phyloP scores from a whole-genome alignment of 2,797 vertebrate genomes.

The Dendrocincla tyrannina region DNA sequence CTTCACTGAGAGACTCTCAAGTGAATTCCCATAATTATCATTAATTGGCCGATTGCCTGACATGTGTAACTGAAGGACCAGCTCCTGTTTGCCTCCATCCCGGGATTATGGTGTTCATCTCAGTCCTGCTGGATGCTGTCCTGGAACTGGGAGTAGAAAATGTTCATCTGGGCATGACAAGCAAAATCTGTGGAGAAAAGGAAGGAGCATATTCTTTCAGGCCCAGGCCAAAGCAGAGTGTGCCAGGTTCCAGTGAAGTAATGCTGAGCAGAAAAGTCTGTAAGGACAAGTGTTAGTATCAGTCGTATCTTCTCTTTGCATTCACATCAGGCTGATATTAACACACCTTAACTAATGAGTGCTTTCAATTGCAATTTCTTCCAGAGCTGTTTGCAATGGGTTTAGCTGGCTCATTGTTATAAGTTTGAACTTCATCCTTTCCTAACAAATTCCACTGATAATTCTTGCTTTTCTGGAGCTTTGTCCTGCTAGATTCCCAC shows the following conservation, averaged over 20 bases:
- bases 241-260: not conserved
- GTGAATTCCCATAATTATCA: not conserved
- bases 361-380: not conserved
- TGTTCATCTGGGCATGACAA: not conserved
- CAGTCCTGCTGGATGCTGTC: not conserved
- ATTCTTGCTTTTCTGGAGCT: not conserved
- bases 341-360: slow-evolving; percentile 1
- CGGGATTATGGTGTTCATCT: not conserved
- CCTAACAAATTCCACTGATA: not conserved
- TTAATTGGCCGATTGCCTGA: not conserved
- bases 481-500: not conserved
- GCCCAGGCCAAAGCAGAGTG: not conserved
- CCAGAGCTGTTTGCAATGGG: slow-evolving; percentile 3
- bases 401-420: not conserved
- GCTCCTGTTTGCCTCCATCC: not conserved
- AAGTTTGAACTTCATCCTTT: not conserved
- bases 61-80: not conserved
- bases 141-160: not conserved
- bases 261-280: not conserved
- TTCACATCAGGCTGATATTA: not conserved
- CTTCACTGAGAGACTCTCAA: not conserved
- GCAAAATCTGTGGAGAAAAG: not conserved
- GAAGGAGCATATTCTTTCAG: not conserved
- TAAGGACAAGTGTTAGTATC: not conserved
- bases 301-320: not conserved